Evolutionary conservation across 2,113 vertebrate genomes (phyloP), one percentile per base, ranked within the genome.

Genomic region (Phycodurus eques): DNA sequence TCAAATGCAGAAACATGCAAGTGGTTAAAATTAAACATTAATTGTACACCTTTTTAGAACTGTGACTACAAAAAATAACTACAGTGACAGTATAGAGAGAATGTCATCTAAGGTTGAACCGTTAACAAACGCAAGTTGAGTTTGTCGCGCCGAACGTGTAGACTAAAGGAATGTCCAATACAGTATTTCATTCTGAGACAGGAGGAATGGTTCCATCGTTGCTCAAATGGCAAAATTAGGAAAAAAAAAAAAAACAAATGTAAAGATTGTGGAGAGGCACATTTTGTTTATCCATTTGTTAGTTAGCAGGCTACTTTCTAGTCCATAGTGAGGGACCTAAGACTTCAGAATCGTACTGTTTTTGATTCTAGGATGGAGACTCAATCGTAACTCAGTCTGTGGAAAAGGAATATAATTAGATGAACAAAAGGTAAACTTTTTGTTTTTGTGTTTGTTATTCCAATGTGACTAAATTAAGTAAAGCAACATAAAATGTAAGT

Each of bases 1-100:
- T 64, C 62, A 64, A n/a, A 11, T 43, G 62, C 59, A 8, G 15
- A 35, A 35, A 61, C 31, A 61, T 61, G 59, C n/a, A n/a, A 4
- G 59, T 61, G 59, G 59, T 35, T 61, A 61, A 61, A 61, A 61
- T 61, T 61, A 61, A 61, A 61, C 31, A 61, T 61, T 61, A 35
- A 15, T 61, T 61, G 59, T 61, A 17, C 59, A 59, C 59, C 27
- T 33, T 61, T 61, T 35, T 61, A 39, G 56, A 59, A 59, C 31
- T 8, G 59, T 31, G 8, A 35, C 13, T 35, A 61, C 33, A 61
- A 35, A 35, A 61, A 61, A 61, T 61, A 61, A 61, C 27, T 61
- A 61, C 6, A 31, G 31, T 60, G 13, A 35, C 13, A 59, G 12
- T 27, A 57, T 27, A 27, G 10, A 27, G 22, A 12, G 3, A 9